These are phyloP conservation scores for Callosobruchus maculatus DNA, from an alignment of 2,888 invertebrate species.

Conservation along the genomic window DNA sequence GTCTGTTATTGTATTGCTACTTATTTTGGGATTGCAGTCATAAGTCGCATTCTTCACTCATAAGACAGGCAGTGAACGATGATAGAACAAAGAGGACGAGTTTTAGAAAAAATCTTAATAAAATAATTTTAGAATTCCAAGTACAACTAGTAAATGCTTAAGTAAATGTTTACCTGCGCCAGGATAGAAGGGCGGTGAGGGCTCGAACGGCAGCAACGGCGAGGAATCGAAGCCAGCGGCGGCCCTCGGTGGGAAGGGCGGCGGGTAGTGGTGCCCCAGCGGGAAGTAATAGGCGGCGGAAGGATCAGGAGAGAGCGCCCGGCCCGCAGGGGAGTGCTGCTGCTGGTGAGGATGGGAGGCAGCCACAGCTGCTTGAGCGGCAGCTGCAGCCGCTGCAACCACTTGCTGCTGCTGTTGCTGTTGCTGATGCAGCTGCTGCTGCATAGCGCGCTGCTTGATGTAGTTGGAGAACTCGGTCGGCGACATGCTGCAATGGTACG, in stretches of 20 bases:
- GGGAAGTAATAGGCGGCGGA: slow-evolving; percentile 59
- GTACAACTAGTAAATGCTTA: no score
- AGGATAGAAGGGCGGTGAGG: slow-evolving; percentile 50
- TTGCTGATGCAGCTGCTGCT: slow-evolving; percentile 62
- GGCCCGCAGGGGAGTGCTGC: slow-evolving; percentile 52
- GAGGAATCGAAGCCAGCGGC: not conserved
- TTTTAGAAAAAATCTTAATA: no score
- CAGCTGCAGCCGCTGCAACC: not conserved
- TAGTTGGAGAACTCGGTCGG: slow-evolving; percentile 97
- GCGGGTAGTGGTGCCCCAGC: slow-evolving; percentile 20
- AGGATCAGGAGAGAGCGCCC: slow-evolving; percentile 62
- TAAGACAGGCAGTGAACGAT: no score
- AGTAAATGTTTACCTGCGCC: slow-evolving; percentile 18
- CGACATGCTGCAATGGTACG: slow-evolving; percentile 81
- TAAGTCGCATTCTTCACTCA: no score
- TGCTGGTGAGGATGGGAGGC: slow-evolving; percentile 11
- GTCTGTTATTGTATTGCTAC: no score
- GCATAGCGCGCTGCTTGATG: slow-evolving; percentile 90
- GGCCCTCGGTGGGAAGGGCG: not conserved
- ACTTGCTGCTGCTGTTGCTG: slow-evolving; percentile 23
- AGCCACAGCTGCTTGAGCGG: slow-evolving; percentile 19
- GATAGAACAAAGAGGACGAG: no score
- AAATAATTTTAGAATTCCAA: no score
- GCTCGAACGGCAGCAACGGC: slow-evolving; percentile 46
- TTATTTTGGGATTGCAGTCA: no score